Evolutionary conservation across 35 echinoderm and acorn worm species (phyloP).

Genomic region (Apostichopus japonicus): DNA sequence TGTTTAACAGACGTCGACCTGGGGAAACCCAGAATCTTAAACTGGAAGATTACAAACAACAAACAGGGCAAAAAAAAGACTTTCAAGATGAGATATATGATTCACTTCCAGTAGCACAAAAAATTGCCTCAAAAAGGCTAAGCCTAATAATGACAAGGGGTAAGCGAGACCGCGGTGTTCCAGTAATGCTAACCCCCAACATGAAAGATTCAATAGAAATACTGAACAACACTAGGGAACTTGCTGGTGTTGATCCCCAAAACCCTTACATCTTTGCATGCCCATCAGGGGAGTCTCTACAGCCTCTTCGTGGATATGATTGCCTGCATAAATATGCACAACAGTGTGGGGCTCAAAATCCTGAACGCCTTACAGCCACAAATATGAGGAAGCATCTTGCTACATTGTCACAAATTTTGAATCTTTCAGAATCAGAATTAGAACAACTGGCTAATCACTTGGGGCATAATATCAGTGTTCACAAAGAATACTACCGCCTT

Average conservation of each 20-base stretch:
- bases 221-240: conserved; percentile 1
- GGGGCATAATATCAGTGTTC: conserved; percentile 28
- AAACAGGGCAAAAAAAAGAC: neutral
- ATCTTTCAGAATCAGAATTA: neutral
- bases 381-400: conserved; percentile 58
- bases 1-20: conserved; percentile 2
- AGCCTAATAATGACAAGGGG: conserved; percentile 42
- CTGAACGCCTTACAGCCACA: conserved; percentile 44
- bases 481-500: conserved; percentile 56
- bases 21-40: neutral
- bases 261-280: conserved; percentile 57
- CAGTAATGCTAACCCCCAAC: conserved; percentile 20
- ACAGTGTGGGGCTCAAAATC: conserved; percentile 31
- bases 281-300: neutral
- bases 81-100: conserved; percentile 59
- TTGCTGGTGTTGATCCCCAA: conserved; percentile 20
- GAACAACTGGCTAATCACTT: conserved; percentile 41
- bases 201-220: conserved; percentile 39
- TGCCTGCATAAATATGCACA: neutral
- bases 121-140: conserved; percentile 38
- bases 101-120: conserved; percentile 28
- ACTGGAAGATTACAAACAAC: neutral
- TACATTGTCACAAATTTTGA: conserved; percentile 45
- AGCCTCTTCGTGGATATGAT: conserved; percentile 37
- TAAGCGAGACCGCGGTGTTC: conserved; percentile 44